Evolutionary conservation across 2,888 invertebrate genomes (phyloP), one percentile per base, ranked within the genome.

Genomic region (Agonopterix subpropinquella): DNA sequence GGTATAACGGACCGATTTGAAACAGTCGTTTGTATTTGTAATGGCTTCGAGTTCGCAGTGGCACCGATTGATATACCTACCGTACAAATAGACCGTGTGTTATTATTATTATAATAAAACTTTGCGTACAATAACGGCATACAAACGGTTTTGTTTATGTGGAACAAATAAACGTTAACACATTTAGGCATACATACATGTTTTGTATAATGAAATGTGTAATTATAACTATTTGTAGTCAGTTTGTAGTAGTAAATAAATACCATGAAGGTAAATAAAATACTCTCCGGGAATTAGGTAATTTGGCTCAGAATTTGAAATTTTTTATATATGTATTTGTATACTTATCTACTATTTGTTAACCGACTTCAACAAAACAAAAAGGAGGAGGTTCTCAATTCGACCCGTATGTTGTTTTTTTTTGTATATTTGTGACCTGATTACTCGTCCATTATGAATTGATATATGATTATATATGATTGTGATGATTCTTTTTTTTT

Each of bases 1-100:
- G 51, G 52, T 48, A 51, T 61, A 64, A 58, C 61, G 61, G 62
- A 47, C 50, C 52, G 52, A 49, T 49, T 45, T 47, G 47, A 55
- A 54, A 48, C 48, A 48, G 52, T 35, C 47, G 28, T 28, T 28
- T 28, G 7, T 28, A 41, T 45, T 36, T 36, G 36, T 11, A 44
- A 49, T 49, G 13, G 47, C 47, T 10, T 11, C n/a, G n/a, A n/a
- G n/a, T n/a, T n/a, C 36, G 18, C 47, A 13, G 46, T 43, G 37
- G 39, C 39, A n/a, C 28, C 28, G 41, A 50, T 36, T 44, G 37
- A 47, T 44, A 11, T 44, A 50, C 47, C 47, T 44, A 50, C 47
- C 47, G 47, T 50, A 44, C 36, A 36, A 44, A 50, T 47, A 44
- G 36, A 9, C 45, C 13, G 45, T 43, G 11, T 42, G 45, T 44